Base-by-base conservation (phyloP, 37 sponge, comb jelly and placozoan species). In the Mnemiopsis leidyi region DNA sequence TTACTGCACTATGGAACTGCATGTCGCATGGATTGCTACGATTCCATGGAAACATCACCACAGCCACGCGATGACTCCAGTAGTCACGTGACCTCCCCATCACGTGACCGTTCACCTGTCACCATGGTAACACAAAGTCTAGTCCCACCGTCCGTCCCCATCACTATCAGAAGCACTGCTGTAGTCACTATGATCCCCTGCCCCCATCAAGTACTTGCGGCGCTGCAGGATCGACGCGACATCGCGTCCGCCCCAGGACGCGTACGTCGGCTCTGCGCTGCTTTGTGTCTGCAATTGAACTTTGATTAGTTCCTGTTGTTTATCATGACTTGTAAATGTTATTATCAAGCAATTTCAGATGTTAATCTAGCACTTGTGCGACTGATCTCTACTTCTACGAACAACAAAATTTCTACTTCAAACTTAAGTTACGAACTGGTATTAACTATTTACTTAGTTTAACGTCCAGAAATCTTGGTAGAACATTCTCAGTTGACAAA, bases 171-270 rank as follows among this genome's bases (percentile, higher is more conserved):
- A 69, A 20, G 24, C 73, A 69, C 73, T 69, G 2, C 73, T 25
- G 29, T 69, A 71, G 30, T 71, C 75, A 71, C 75, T 71, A 18
- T 71, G 30, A 18, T 29, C 25, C 5, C 30, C 75, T 25, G 5
- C 82, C 13, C 29, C 82, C 82, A 79, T 79, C 35, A 79, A 36
- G 82, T 79, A 79, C 36, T 79, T 79, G 36, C 82, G 33, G 21
- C 82, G 82, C 37, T 79, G 82, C 13, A 79, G 21, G 35, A 79
- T 79, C 7, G 82, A 79, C 35, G 82, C 82, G 1, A 79, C 82
- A 21, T 79, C 82, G 7, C 23, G 23, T 16, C 82, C 82, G 1
- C 23, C 23, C 30, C 29, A 79, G 36, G 82, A 29, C 23, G 82
- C 82, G 21, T 79, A 79, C 36, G 82, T 79, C 3, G 35, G 82